These are phyloP conservation scores for Eupithecia dodoneata DNA, from an alignment of 2,888 invertebrate species.

Conservation along the genomic window DNA sequence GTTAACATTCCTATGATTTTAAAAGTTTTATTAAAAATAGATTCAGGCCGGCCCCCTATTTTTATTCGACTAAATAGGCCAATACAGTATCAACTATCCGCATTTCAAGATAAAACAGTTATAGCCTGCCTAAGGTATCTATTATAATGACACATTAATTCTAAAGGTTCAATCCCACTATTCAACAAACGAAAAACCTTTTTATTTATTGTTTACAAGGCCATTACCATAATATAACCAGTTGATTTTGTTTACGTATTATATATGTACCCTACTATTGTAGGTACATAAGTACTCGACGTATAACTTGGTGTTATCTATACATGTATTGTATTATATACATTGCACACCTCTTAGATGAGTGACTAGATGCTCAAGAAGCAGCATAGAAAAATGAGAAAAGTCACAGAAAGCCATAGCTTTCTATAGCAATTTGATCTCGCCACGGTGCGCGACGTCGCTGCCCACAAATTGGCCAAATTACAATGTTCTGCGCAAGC, in stretches of 20 bases:
- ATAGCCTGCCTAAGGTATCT: too few relatives aligned
- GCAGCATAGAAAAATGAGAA: neutral
- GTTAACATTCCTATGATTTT: neutral
- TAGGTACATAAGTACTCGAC: too few relatives aligned
- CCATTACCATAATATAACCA: too few relatives aligned
- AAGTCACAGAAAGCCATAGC: slow-evolving; percentile 1
- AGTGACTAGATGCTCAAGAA: neutral
- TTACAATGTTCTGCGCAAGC: slow-evolving; percentile 29
- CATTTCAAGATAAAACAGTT: neutral
- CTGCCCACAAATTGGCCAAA: slow-evolving; percentile 29
- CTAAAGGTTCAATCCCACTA: neutral
- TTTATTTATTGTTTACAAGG: too few relatives aligned
- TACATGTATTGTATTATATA: too few relatives aligned
- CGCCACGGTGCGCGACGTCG: slow-evolving; percentile 1
- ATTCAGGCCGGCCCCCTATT: neutral
- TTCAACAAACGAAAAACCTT: neutral
- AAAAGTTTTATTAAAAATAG: neutral
- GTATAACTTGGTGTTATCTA: too few relatives aligned
- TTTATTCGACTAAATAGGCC: neutral
- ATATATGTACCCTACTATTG: too few relatives aligned
- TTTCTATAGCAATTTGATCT: slow-evolving; percentile 20
- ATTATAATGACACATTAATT: neutral
- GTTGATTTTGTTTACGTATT: too few relatives aligned
- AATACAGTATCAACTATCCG: neutral
- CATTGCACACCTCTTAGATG: too few relatives aligned